phyloP scores from a whole-genome alignment of 1,140 invertebrate genomes.

The Apis dorsata region DNA sequence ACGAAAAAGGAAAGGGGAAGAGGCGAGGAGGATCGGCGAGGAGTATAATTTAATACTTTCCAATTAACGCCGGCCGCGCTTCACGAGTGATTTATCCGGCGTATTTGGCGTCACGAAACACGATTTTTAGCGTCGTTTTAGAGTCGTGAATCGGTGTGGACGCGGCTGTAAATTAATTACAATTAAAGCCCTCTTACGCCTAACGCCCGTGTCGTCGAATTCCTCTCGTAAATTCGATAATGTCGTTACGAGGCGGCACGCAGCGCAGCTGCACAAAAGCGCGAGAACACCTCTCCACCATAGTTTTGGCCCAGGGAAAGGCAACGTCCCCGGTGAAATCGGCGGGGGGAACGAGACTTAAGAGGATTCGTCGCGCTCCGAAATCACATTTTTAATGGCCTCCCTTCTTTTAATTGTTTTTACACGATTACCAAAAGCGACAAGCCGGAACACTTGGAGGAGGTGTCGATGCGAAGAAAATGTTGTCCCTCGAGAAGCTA shows the following conservation, averaged over 20 bases:
- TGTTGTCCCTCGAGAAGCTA: neutral
- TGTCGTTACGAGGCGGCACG: constrained; percentile 35
- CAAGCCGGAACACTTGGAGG: neutral
- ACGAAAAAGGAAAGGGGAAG: neutral
- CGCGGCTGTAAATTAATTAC: constrained; percentile 54
- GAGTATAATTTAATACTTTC: constrained; percentile 21
- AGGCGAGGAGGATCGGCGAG: neutral
- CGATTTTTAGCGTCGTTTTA: constrained; percentile 20
- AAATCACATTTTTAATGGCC: constrained; percentile 58
- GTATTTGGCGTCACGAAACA: neutral
- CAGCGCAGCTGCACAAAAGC: constrained; percentile 50
- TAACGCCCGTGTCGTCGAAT: constrained; percentile 36
- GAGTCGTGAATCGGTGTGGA: neutral
- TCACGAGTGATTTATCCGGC: constrained; percentile 1
- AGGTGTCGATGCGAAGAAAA: constrained; percentile 25
- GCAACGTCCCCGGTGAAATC: constrained; percentile 5
- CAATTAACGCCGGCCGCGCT: neutral
- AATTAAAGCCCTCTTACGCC: constrained; percentile 40
- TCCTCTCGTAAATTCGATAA: constrained; percentile 48
- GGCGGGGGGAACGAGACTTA: neutral
- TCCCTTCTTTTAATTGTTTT: constrained; percentile 55
- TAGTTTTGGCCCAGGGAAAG: constrained; percentile 24
- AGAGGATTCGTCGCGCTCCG: constrained; percentile 50
- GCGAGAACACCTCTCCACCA: constrained; percentile 36
- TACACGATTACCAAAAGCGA: constrained; percentile 47